A percentile compares a stretch with the other conserved stretches of the same genome.
These are phyloP conservation scores for Lobophora halterata DNA, from an alignment of 2,888 invertebrate species.

Conservation along the genomic window DNA sequence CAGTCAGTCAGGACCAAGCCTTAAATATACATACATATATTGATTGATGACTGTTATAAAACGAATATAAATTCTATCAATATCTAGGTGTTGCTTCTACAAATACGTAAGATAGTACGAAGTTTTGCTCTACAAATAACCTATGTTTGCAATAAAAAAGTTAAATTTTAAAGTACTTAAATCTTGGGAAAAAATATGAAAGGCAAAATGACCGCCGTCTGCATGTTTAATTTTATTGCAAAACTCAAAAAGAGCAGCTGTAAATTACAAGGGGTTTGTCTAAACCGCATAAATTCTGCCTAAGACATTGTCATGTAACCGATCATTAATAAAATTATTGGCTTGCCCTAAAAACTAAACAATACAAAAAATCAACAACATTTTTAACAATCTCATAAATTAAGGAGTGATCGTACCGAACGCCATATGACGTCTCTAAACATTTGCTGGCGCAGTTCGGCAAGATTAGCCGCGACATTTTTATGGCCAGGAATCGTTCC, in stretches of 20 bases:
- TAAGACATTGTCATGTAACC: slow-evolving; percentile 45
- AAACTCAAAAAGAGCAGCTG: slow-evolving; percentile 22
- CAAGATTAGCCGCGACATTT: slow-evolving; percentile 57
- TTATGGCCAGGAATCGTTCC: slow-evolving; percentile 21
- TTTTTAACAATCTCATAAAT: slow-evolving; percentile 65
- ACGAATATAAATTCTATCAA: no score
- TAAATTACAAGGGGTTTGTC: slow-evolving; percentile 23
- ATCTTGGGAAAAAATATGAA: no score
- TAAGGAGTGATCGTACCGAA: slow-evolving; percentile 66
- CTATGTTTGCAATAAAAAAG: no score
- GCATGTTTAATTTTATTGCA: slow-evolving; percentile 25
- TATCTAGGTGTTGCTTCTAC: no score
- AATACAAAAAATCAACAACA: slow-evolving; percentile 53
- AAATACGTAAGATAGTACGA: no score
- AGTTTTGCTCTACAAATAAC: no score
- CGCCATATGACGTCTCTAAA: slow-evolving; percentile 69
- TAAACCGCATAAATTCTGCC: slow-evolving; percentile 32
- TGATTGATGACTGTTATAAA: no score
- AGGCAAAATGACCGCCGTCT: slow-evolving; percentile 8
- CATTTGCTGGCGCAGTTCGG: slow-evolving; percentile 49
- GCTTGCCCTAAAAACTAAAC: slow-evolving; percentile 44
- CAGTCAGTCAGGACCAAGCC: no score
- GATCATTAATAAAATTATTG: slow-evolving; percentile 48
- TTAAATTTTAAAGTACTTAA: no score
- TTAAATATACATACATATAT: no score